phyloP scores from a whole-genome alignment of 2,797 vertebrate genomes.

The Tenualosa thibaudeaui region DNA sequence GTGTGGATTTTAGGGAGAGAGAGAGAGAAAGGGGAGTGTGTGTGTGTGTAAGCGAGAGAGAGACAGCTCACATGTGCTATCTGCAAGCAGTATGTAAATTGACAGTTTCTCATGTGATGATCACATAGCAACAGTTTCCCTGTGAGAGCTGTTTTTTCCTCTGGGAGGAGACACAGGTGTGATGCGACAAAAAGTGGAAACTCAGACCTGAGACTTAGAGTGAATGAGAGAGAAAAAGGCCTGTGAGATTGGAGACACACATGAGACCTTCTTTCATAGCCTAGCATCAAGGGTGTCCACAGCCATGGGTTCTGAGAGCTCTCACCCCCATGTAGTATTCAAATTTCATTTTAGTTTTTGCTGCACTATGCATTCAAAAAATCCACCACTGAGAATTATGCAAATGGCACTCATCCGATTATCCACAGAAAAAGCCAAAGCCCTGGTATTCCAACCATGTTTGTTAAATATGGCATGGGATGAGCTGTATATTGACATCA shows the following conservation, averaged over 20 bases:
- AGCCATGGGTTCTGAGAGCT: constrained; percentile 16
- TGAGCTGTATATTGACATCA: neutral
- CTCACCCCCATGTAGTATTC: neutral
- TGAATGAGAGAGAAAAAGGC: neutral
- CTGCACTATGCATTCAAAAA: constrained; percentile 25
- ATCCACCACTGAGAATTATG: constrained; percentile 26
- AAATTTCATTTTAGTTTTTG: constrained; percentile 7
- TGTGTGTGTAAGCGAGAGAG: neutral
- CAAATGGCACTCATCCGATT: constrained; percentile 34
- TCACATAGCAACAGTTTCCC: neutral
- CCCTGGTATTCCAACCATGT: neutral
- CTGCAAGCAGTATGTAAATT: neutral
- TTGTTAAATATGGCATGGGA: neutral
- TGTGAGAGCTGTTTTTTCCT: neutral
- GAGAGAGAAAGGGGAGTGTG: neutral
- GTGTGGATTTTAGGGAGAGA: no score
- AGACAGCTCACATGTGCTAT: neutral
- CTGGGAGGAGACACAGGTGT: neutral
- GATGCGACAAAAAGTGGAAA: neutral
- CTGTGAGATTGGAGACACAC: neutral
- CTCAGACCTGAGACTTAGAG: neutral
- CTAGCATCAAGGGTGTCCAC: neutral
- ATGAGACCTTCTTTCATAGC: constrained; percentile 15
- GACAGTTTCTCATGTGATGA: neutral
- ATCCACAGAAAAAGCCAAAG: constrained; percentile 31